These are phyloP conservation scores for Stictonetta naevosa DNA, from an alignment of 2,113 vertebrate genomes.

Conservation along the genomic window DNA sequence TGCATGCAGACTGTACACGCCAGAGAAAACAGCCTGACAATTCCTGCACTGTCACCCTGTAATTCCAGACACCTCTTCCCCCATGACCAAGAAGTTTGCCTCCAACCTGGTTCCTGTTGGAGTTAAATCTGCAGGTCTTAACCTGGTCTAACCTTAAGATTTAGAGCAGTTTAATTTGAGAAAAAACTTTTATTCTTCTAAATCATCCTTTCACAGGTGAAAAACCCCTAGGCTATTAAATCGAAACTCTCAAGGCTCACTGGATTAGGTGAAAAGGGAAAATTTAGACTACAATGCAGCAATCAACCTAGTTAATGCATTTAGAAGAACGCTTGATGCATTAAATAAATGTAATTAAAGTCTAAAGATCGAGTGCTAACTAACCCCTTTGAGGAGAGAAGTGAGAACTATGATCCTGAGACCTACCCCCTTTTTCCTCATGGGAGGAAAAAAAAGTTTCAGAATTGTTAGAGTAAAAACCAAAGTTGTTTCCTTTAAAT, in stretches of 20 bases:
- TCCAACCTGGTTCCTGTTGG: background rate
- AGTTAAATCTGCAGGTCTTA: background rate
- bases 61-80: background rate
- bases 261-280: background rate
- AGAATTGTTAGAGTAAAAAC: background rate
- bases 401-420: background rate
- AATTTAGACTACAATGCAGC: background rate
- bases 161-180: background rate
- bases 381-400: fast-evolving
- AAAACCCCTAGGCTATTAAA: background rate
- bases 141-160: too few species aligned
- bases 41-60: background rate
- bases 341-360: background rate
- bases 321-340: background rate
- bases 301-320: background rate
- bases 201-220: background rate
- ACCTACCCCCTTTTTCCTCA: background rate
- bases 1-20: too few species aligned
- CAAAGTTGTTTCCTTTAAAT: background rate
- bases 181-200: background rate
- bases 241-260: background rate
- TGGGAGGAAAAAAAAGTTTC: background rate
- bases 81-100: background rate
- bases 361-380: background rate
- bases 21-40: background rate